These are phyloP conservation scores for Porites lobata DNA, from an alignment of 92 coral and sea anemone genomes.

Conservation along the genomic window DNA sequence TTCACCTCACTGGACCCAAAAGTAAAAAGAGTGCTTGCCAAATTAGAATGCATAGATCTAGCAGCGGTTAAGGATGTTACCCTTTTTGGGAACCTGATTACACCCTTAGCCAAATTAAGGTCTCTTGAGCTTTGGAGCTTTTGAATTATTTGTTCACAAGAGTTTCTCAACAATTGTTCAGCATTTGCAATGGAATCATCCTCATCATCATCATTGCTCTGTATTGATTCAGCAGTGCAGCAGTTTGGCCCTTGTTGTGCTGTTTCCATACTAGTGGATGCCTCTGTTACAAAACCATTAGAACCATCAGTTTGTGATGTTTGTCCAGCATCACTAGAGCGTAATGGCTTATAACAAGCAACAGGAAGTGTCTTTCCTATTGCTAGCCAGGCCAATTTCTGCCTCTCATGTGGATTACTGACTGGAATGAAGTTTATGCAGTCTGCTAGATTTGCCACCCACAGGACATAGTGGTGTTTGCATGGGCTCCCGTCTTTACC, in stretches of 20 bases:
- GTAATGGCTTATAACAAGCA: constrained; percentile 46
- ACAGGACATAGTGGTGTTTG: constrained; percentile 65
- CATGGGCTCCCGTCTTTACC: constrained; percentile 66
- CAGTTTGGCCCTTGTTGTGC: constrained; percentile 2
- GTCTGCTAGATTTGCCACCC: constrained; percentile 60
- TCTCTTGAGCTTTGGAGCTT: constrained; percentile 59
- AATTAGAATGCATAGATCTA: constrained; percentile 60
- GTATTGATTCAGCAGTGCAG: constrained; percentile 23
- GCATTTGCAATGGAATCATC: constrained; percentile 27
- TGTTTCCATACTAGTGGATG: background rate
- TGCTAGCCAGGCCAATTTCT: constrained; percentile 61
- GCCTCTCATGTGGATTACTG: constrained; percentile 49
- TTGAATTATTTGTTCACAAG: constrained; percentile 57
- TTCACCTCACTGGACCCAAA: constrained; percentile 66
- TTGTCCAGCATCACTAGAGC: constrained; percentile 14
- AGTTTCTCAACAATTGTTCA: constrained; percentile 11
- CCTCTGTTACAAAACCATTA: constrained; percentile 17
- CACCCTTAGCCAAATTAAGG: constrained; percentile 64
- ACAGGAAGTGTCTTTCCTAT: constrained; percentile 62
- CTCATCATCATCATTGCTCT: constrained; percentile 37
- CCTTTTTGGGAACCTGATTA: constrained; percentile 63
- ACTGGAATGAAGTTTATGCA: constrained; percentile 70
- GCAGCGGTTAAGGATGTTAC: constrained; percentile 45
- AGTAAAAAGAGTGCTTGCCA: constrained; percentile 61
- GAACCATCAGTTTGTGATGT: background rate